Evolutionary conservation across 2,797 vertebrate genomes (phyloP).

Genomic region (Siniperca scherzeri): DNA sequence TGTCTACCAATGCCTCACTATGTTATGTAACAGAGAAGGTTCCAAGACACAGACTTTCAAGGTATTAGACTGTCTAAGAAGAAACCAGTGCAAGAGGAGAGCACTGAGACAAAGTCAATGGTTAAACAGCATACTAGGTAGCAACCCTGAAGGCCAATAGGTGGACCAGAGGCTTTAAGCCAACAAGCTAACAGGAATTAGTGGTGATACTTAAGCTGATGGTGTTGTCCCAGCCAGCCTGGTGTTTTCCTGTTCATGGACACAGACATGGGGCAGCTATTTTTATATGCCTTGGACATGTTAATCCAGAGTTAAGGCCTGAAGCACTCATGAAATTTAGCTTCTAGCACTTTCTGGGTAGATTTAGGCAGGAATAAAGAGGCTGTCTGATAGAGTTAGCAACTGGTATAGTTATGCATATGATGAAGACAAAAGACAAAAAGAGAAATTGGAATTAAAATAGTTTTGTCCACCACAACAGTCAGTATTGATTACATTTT

Average conservation of each 20-base stretch:
- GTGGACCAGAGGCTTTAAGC: conserved; percentile 51
- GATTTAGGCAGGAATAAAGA: neutral
- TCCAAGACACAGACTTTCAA: conserved; percentile 31
- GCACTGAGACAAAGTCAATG: conserved; percentile 39
- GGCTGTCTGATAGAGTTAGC: neutral
- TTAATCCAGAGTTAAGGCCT: conserved; percentile 73
- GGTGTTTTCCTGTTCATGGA: conserved; percentile 50
- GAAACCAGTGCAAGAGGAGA: conserved; percentile 22
- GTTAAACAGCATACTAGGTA: conserved; percentile 40
- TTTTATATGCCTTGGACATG: conserved; percentile 61
- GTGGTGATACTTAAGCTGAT: conserved; percentile 63
- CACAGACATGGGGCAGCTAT: conserved; percentile 62
- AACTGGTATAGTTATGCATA: neutral
- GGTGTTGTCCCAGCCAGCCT: conserved; percentile 40
- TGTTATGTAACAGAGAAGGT: conserved; percentile 63
- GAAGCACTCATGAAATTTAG: conserved; percentile 33
- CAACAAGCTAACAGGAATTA: conserved; percentile 67
- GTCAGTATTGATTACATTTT: neutral
- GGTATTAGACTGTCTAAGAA: conserved; percentile 69
- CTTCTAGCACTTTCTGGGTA: conserved; percentile 31
- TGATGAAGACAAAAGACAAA: neutral
- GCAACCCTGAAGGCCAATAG: conserved; percentile 11
- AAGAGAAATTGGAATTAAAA: neutral
- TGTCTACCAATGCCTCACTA: conserved; percentile 31
- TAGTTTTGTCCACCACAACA: neutral